phyloP scores from a whole-genome alignment of 2,888 invertebrate genomes.

The Cantharis flavilabris region DNA sequence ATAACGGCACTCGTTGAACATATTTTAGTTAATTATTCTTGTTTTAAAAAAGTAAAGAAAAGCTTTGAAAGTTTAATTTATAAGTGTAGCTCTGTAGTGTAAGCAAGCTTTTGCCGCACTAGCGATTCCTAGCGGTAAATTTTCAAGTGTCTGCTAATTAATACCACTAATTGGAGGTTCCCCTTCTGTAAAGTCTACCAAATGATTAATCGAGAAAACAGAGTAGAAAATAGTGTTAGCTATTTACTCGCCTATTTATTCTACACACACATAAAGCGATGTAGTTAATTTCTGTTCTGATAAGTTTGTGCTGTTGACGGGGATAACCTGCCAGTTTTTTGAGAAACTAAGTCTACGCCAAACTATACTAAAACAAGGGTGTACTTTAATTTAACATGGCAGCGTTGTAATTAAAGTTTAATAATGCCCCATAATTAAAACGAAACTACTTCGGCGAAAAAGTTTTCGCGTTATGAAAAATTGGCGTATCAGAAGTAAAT shows the following conservation, averaged over 20 bases:
- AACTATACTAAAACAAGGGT: conserved; percentile 15
- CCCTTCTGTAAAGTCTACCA: conserved; percentile 42
- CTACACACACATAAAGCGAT: conserved; percentile 39
- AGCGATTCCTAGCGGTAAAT: conserved; percentile 29
- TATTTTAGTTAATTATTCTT: background rate
- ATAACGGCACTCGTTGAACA: background rate
- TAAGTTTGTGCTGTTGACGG: conserved; percentile 30
- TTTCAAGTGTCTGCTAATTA: conserved; percentile 56
- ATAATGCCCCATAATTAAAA: background rate
- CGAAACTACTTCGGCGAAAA: background rate
- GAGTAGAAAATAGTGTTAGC: background rate
- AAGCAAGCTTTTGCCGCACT: conserved; percentile 30
- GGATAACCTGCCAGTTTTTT: conserved; percentile 16
- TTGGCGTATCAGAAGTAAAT: conserved; percentile 36
- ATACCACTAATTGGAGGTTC: conserved; percentile 56
- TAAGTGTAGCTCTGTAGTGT: conserved; percentile 32
- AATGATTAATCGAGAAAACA: conserved; percentile 21
- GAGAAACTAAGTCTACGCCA: conserved; percentile 4
- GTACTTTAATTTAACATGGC: conserved; percentile 34
- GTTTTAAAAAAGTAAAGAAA: background rate
- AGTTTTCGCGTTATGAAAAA: background rate
- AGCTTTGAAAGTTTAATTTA: conserved; percentile 28
- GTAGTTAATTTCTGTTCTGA: conserved; percentile 40
- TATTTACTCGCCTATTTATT: conserved; percentile 28
- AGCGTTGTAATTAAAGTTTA: conserved; percentile 14